Base-by-base conservation (phyloP, 2,113 vertebrate species). In the Cyanistes caeruleus region DNA sequence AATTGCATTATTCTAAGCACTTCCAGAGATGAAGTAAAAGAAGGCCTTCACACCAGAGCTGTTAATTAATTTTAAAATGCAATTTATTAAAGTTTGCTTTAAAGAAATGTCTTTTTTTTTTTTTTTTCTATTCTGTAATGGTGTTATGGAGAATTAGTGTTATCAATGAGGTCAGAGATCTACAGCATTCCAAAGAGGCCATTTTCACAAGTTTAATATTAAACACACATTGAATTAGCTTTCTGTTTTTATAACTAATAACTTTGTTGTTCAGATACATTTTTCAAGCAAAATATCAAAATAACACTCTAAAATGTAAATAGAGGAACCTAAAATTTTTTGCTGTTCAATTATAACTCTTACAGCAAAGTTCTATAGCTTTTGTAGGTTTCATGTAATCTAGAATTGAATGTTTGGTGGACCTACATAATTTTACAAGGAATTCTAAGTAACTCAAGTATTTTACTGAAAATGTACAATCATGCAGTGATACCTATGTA, bases 21-120 rank as follows among this genome's bases (percentile, higher is more conserved):
- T 90, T 93, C 93, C 60, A 88, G 63, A 87, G 82, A 2, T 95
- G 44, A 84, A 96, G 92, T 98, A 93, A 87, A 89, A 30, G 37
- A 94, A 95, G 43, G 33, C 30, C 27, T 82, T 97, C 82, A 96
- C 62, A 44, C 11, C 92, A 37, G 70, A 93, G 23, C 49, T 92
- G 95, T 96, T 95, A 69, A 84, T 77, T 96, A 58, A 90, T 96
- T 84, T 97, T 15, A 93, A 97, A 97, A 96, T 95, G 17, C 92
- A 94, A 83, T 95, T 94, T 80, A 75, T 95, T 91, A 15, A 74
- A 74, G 39, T 89, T 90, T 86, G 24, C 81, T 97, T 90, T 90
- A 53, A 92, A 87, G 59, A 55, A 87, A 70, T 65, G 37, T 39
- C 37, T 87, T 37, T 4, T 95, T 94, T 43, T 86, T 95, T 94